Base-by-base conservation (phyloP, 2,797 vertebrate genomes). In the Siniperca obscura region DNA sequence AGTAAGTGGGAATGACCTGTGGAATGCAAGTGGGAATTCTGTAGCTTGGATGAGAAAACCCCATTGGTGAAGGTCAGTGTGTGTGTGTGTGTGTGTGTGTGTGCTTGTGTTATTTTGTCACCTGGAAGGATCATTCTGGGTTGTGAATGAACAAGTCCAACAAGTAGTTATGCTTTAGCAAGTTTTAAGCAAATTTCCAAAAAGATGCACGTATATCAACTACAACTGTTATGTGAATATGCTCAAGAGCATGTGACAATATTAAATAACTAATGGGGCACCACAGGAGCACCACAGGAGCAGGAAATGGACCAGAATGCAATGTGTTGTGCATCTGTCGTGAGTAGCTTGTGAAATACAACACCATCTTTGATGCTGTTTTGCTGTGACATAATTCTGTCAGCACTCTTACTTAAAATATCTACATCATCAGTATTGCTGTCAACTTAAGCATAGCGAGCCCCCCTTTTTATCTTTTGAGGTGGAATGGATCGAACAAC, bases 21-120 rank as follows among this genome's bases (percentile, higher is more conserved):
- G 76, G 82, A 89, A 86, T 82, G 83, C 42, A 67, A 77, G 83
- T 83, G 74, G 82, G 85, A 90, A 89, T 86, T 87, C 72, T 89
- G 69, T 46, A 68, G 68, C 67, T 27, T 1, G 19, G 83, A 87
- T 88, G 83, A 87, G 88, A 92, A 89, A 86, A 79, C 44, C 59
- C 60, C 57, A 27, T 61, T 6, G 30, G 69, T 76, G 75, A 87
- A 86, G 68, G 82, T 70, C 68, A 40, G 30, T 2, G 30, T 3
- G 30, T 30, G 30, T 3, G 27, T 30, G 27, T 30, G 30, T 68
- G 68, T 46, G 42, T 70, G 34, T 40, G 12, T 14, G 13, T 65
- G 76, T 55, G 21, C 60, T 12, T 73, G 57, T 59, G 52, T 78
- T 30, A 12, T 7, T 27, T 21, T 60, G 1, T 72, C 34, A 62